Evolutionary conservation across 2,113 vertebrate species (phyloP).

Genomic region (Chloropsis hardwickii): DNA sequence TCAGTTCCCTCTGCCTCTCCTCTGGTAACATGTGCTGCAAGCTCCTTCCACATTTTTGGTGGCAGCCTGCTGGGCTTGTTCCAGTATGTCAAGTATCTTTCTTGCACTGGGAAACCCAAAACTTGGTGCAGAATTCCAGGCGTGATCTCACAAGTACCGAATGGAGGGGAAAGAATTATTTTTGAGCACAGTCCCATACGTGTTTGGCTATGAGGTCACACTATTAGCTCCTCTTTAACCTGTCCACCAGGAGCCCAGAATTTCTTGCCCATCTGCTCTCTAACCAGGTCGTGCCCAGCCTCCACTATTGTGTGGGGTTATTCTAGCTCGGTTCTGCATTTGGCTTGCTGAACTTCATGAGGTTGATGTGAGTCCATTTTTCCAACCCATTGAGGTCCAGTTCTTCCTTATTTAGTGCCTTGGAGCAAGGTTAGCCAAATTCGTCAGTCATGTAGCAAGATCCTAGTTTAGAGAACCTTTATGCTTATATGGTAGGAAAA

Average conservation of each 20-base stretch:
- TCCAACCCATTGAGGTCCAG: not conserved
- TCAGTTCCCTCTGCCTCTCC: not conserved
- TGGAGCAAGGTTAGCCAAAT: not conserved
- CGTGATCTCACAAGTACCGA: not conserved
- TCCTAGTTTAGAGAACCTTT: not conserved
- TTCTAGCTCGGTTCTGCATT: not conserved
- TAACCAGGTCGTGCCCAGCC: not conserved
- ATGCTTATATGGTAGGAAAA: not conserved
- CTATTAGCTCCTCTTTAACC: not conserved
- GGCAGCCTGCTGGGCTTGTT: not conserved
- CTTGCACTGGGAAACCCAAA: not conserved
- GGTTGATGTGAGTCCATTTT: not conserved
- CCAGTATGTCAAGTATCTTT: not conserved
- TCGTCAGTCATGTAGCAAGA: not conserved
- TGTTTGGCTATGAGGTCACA: not conserved
- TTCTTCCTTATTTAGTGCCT: not conserved
- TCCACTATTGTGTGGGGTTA: not conserved
- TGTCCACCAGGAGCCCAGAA: not conserved
- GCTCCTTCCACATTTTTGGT: not conserved
- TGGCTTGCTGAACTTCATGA: not conserved
- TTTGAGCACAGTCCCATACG: rapidly evolving
- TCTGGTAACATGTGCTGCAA: not conserved
- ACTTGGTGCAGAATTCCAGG: not conserved
- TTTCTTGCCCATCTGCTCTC: not conserved
- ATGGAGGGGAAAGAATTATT: not conserved